Percentiles rank a stretch among this genome's conserved stretches.
phyloP scores from a whole-genome alignment of 2,888 invertebrate genomes.

The Ochlodes sylvanus region DNA sequence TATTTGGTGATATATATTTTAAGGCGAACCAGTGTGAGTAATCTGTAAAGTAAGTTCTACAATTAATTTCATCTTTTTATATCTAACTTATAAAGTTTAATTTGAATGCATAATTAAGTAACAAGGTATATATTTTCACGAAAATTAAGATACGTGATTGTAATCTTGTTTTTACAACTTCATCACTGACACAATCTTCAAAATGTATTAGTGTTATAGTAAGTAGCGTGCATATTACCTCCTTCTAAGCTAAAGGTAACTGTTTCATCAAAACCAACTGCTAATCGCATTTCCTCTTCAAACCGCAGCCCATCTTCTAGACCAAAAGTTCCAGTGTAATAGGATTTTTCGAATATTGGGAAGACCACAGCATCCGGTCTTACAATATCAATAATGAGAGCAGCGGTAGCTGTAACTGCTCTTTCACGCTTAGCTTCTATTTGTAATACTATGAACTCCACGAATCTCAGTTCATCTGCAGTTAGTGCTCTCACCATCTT shows the following conservation, averaged over 20 bases:
- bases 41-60: constrained; percentile 43
- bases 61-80: no score
- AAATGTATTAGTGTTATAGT: no score
- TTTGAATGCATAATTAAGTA: no score
- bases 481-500: constrained; percentile 47
- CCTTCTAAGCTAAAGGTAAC: constrained; percentile 56
- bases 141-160: no score
- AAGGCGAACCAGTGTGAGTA: constrained; percentile 48
- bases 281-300: constrained; percentile 51
- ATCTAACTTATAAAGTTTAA: no score
- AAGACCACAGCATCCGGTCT: constrained; percentile 45
- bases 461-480: constrained; percentile 48
- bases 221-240: constrained; percentile 43
- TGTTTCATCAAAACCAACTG: constrained; percentile 55
- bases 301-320: constrained; percentile 50
- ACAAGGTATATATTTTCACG: no score
- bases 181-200: no score
- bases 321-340: constrained; percentile 57
- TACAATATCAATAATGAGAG: constrained; percentile 56
- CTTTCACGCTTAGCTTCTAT: constrained; percentile 60
- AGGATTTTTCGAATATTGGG: constrained; percentile 56
- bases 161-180: no score
- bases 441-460: constrained; percentile 60
- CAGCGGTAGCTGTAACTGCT: constrained; percentile 57
- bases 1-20: constrained; percentile 41